Percentiles rank a stretch among this genome's conserved stretches.
Conservation (phyloP, 2,888 invertebrate species). For the Hirtodrosophila histrioides region DNA sequence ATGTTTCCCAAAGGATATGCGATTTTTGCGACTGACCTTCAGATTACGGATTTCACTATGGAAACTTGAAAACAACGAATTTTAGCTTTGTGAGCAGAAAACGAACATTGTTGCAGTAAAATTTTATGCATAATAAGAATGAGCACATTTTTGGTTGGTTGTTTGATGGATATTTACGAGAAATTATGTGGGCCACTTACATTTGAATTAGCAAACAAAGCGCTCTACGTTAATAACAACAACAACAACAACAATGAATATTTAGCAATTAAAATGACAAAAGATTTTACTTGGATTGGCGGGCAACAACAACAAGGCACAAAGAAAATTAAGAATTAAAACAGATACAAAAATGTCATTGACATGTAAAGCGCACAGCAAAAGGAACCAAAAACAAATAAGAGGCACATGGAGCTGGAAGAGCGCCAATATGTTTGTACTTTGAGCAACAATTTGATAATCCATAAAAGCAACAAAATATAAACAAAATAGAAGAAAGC, state of each 20-base stretch:
- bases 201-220: conserved; percentile 68
- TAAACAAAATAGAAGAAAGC: conserved; percentile 10
- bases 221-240: conserved; percentile 30
- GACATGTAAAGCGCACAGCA: conserved; percentile 62
- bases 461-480: conserved; percentile 23
- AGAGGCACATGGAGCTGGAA: conserved; percentile 22
- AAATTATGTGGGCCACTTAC: conserved; percentile 57
- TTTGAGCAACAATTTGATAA: conserved; percentile 26
- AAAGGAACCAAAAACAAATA: conserved; percentile 32
- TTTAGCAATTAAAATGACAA: conserved; percentile 71
- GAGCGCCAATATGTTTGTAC: conserved; percentile 16
- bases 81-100: conserved; percentile 8
- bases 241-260: conserved; percentile 40
- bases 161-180: conserved; percentile 23
- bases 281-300: conserved; percentile 57
- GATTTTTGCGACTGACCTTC: conserved; percentile 38
- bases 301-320: conserved; percentile 15
- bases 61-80: conserved; percentile 1
- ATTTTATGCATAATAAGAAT: conserved; percentile 8
- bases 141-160: conserved; percentile 3
- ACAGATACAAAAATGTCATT: conserved; percentile 64
- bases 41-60: background rate
- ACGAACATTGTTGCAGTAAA: conserved; percentile 12
- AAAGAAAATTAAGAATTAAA: conserved; percentile 20
- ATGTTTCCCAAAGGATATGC: conserved; percentile 35